A percentile compares a stretch with the other conserved stretches of the same genome.
phyloP scores from a whole-genome alignment of 2,888 invertebrate species.

The Apodemia zela region DNA sequence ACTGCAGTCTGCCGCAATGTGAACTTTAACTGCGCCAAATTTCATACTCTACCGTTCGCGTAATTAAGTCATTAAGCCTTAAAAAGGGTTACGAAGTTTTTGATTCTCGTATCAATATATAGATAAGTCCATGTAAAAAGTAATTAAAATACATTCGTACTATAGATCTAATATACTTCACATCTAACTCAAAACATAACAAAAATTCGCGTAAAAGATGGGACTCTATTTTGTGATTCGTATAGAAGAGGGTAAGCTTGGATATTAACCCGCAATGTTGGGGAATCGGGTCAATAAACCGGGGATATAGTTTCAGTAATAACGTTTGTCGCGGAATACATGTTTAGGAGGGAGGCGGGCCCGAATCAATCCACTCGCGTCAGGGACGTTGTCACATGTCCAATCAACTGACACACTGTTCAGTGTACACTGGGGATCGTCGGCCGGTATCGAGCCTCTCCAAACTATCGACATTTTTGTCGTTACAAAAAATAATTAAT shows the following conservation, averaged over 20 bases:
- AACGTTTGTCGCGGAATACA: conserved; percentile 62
- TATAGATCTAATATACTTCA: no score
- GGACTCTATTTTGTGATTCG: conserved; percentile 7
- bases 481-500: neutral
- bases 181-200: neutral
- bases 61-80: no score
- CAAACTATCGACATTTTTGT: conserved; percentile 27
- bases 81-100: no score
- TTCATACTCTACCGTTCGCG: no score
- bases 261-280: conserved; percentile 23
- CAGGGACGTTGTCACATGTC: conserved; percentile 61
- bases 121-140: no score
- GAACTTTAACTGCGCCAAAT: no score
- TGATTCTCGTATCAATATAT: no score
- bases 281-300: conserved; percentile 56
- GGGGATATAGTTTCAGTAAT: conserved; percentile 62
- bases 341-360: conserved; percentile 37
- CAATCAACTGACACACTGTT: conserved; percentile 74
- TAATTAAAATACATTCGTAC: no score
- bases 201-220: conserved; percentile 3
- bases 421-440: conserved; percentile 68
- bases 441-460: conserved; percentile 33
- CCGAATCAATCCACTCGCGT: conserved; percentile 74
- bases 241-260: conserved; percentile 18
- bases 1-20: no score